Evolutionary conservation across 2,888 invertebrate species (phyloP).

Genomic region (Heliconius ismenius): DNA sequence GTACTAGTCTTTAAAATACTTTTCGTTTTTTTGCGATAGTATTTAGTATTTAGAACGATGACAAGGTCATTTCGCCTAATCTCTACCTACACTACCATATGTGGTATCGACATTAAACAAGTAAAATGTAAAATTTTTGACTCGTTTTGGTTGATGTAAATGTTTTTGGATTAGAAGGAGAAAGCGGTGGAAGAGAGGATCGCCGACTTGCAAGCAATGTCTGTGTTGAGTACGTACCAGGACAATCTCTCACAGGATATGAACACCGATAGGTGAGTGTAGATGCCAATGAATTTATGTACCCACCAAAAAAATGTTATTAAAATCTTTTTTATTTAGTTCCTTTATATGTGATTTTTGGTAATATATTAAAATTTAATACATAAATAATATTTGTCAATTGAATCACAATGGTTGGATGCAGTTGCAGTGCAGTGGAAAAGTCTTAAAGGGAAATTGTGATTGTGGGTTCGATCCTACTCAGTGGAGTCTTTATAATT

Average conservation of each 20-base stretch:
- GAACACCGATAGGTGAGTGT: slow-evolving; percentile 83
- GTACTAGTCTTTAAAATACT: neutral
- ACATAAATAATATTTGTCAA: neutral
- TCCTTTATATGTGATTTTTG: neutral
- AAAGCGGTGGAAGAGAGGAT: slow-evolving; percentile 66
- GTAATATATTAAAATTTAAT: neutral
- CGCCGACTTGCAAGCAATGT: slow-evolving; percentile 81
- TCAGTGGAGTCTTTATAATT: neutral
- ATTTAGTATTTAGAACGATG: slow-evolving; percentile 2
- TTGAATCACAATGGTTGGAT: neutral
- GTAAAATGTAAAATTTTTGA: slow-evolving; percentile 10
- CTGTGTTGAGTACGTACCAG: slow-evolving; percentile 82
- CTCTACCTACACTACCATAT: neutral
- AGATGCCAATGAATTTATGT: slow-evolving; percentile 39
- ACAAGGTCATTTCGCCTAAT: slow-evolving; percentile 17
- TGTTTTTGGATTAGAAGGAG: slow-evolving; percentile 70
- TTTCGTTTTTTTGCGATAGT: neutral
- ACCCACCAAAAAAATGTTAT: neutral
- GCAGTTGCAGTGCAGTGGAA: neutral
- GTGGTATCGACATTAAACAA: neutral
- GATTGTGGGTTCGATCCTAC: neutral
- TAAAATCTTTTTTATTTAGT: neutral
- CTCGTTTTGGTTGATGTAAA: slow-evolving; percentile 40
- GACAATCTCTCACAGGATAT: slow-evolving; percentile 82
- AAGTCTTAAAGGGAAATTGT: neutral